A percentile compares a stretch with the other conserved stretches of the same genome.
Evolutionary conservation across 1,140 invertebrate genomes (phyloP).

Genomic region (Bilobella aurantiaca): DNA sequence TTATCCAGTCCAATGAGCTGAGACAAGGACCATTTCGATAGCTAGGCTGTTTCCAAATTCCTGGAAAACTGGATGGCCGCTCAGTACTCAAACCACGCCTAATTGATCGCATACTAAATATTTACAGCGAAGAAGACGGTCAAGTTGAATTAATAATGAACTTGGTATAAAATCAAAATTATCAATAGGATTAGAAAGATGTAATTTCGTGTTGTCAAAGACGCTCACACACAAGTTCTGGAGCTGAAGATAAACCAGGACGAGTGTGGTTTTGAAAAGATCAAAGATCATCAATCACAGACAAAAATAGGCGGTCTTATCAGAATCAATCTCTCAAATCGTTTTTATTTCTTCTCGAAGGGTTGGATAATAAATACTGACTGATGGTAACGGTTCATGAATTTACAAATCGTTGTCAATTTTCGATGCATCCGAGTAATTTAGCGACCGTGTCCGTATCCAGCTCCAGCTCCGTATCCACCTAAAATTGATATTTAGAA

Average conservation of each 20-base stretch:
- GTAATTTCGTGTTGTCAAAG: no score
- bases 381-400: background rate
- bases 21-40: background rate
- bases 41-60: background rate
- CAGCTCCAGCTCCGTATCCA: background rate
- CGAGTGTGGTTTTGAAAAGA: no score
- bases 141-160: background rate
- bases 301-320: no score
- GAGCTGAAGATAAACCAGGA: no score
- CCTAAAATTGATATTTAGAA: no score
- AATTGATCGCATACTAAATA: background rate
- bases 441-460: background rate
- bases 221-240: no score
- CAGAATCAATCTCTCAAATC: no score
- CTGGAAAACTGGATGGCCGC: background rate
- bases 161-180: no score
- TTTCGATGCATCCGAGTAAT: background rate
- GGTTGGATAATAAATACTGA: no score
- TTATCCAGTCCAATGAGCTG: background rate
- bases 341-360: no score
- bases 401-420: background rate
- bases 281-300: no score
- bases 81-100: background rate
- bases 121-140: background rate
- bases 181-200: no score